These are phyloP conservation scores for Toxostoma redivivum DNA, from an alignment of 2,113 vertebrate species.

Conservation along the genomic window DNA sequence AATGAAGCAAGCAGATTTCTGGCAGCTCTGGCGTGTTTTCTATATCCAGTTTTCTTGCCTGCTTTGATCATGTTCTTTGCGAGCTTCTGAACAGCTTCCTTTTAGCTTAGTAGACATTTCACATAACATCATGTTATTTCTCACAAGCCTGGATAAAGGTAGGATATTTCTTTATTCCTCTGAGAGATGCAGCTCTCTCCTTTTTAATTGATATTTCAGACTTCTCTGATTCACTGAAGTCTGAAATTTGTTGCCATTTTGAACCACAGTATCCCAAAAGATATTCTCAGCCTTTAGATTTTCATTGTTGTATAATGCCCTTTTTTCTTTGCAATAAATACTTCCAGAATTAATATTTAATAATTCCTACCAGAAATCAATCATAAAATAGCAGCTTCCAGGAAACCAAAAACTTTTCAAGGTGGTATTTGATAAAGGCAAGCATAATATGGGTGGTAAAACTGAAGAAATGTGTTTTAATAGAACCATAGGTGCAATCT, in stretches of 20 bases:
- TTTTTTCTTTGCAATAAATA: neutral
- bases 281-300: neutral
- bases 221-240: neutral
- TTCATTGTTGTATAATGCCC: neutral
- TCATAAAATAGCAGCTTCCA: neutral
- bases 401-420: neutral
- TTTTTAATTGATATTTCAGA: neutral
- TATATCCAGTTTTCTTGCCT: neutral
- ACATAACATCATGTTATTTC: neutral
- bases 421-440: neutral
- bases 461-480: neutral
- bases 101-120: neutral
- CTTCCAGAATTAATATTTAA: neutral
- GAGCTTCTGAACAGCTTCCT: neutral
- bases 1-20: neutral
- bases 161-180: neutral
- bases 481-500: neutral
- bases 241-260: neutral
- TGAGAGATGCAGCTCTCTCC: neutral
- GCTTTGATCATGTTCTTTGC: neutral
- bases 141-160: neutral
- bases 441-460: neutral
- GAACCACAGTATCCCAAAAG: neutral
- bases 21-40: neutral
- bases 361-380: neutral